Conservation (phyloP, 30 jellyfish, hydroid and myxozoan species). For the Turritopsis rubra region DNA sequence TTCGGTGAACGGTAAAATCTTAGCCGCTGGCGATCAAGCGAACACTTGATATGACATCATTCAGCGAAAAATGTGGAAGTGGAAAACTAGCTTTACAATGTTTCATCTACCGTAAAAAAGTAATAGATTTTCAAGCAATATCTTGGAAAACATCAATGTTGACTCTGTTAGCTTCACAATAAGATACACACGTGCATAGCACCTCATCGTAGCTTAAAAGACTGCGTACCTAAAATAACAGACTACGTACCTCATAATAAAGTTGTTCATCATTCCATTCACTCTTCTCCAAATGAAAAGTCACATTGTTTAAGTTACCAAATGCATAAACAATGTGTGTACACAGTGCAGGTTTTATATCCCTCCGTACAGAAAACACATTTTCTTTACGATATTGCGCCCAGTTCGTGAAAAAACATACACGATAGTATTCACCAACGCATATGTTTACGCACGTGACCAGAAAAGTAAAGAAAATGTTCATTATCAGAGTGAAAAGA, state of each 20-base stretch:
- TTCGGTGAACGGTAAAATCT: too few relatives aligned
- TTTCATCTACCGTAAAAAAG: too few relatives aligned
- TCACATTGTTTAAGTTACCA: neutral
- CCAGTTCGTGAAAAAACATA: slow-evolving; percentile 21
- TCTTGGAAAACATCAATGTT: too few relatives aligned
- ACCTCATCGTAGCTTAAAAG: too few relatives aligned
- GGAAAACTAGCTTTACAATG: too few relatives aligned
- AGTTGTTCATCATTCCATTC: neutral
- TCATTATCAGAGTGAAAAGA: neutral
- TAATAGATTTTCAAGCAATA: too few relatives aligned
- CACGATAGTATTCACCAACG: neutral
- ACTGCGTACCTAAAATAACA: neutral
- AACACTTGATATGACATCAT: too few relatives aligned
- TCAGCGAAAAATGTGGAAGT: too few relatives aligned
- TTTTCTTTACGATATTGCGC: slow-evolving; percentile 10
- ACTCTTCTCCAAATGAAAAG: neutral
- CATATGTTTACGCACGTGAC: neutral
- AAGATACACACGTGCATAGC: too few relatives aligned
- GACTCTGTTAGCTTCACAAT: too few relatives aligned
- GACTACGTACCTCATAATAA: neutral
- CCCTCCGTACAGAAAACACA: neutral
- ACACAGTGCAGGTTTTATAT: slow-evolving; percentile 2
- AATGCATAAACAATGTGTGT: slow-evolving; percentile 15
- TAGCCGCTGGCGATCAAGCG: too few relatives aligned
- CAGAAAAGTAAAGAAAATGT: neutral